Evolutionary conservation across 30 jellyfish, hydroid and myxozoan species (phyloP).

Genomic region (Pseudorhiza aurosa): DNA sequence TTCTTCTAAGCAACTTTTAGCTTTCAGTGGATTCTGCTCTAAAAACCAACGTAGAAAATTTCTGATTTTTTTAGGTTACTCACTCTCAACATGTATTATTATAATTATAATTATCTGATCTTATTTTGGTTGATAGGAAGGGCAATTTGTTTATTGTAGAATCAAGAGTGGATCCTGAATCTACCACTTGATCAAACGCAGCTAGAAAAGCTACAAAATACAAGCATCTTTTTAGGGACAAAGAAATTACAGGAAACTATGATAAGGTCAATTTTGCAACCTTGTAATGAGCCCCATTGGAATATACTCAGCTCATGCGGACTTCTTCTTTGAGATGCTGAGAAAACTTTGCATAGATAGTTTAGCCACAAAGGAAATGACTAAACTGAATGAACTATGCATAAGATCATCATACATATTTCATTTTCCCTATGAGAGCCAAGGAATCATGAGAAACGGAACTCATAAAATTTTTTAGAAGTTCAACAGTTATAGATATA

Average conservation of each 20-base stretch:
- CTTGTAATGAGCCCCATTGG: neutral
- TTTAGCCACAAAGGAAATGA: neutral
- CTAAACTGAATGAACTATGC: too few species aligned
- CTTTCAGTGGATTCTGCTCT: too few species aligned
- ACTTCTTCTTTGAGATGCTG: neutral
- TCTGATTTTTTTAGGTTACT: too few species aligned
- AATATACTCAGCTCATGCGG: neutral
- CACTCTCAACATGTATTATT: too few species aligned
- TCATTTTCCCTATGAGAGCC: too few species aligned
- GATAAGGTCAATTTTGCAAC: neutral
- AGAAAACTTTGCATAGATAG: neutral
- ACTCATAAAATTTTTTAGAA: neutral
- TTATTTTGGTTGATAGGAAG: neutral
- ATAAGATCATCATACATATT: too few species aligned
- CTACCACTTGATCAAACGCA: neutral
- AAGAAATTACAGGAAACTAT: neutral
- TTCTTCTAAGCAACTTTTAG: too few species aligned
- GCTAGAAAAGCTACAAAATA: neutral
- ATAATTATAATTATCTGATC: too few species aligned
- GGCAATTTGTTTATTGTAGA: neutral
- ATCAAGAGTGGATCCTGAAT: neutral
- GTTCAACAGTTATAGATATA: too few species aligned
- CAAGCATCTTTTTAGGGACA: neutral
- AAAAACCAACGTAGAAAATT: too few species aligned
- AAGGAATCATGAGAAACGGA: neutral